phyloP scores from a whole-genome alignment of 1,140 invertebrate genomes.

The Eriocheir sinensis region DNA sequence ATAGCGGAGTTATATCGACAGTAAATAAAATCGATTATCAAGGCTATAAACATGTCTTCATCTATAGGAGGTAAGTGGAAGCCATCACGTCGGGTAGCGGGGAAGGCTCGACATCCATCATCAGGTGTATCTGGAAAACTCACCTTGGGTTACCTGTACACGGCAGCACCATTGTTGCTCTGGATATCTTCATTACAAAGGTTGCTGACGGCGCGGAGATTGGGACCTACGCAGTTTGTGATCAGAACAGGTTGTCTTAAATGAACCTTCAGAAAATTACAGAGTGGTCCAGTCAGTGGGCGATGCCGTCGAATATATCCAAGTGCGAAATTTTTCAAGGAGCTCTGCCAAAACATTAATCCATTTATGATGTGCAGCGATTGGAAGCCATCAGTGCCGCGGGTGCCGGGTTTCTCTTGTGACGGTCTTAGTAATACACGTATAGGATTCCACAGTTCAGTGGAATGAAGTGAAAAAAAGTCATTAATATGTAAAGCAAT shows the following conservation, averaged over 20 bases:
- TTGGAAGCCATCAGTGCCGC: not conserved
- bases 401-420: not conserved
- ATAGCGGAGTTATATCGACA: too few relatives aligned
- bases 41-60: too few relatives aligned
- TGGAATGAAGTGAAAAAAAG: too few relatives aligned
- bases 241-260: constrained; percentile 1
- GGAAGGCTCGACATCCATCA: too few relatives aligned
- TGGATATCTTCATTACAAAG: not conserved
- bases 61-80: too few relatives aligned
- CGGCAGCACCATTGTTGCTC: not conserved
- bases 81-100: too few relatives aligned
- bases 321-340: not conserved
- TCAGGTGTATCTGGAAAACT: too few relatives aligned
- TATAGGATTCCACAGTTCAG: not conserved
- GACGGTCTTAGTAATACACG: not conserved
- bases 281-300: not conserved
- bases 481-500: too few relatives aligned
- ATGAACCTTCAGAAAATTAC: not conserved
- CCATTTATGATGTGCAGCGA: not conserved
- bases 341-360: not conserved
- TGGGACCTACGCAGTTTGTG: not conserved
- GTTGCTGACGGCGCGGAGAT: not conserved
- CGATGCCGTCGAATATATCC: not conserved
- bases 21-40: too few relatives aligned
- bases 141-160: too few relatives aligned